Conservation (phyloP, 1,140 invertebrate genomes). For the Danaus plexippus region DNA sequence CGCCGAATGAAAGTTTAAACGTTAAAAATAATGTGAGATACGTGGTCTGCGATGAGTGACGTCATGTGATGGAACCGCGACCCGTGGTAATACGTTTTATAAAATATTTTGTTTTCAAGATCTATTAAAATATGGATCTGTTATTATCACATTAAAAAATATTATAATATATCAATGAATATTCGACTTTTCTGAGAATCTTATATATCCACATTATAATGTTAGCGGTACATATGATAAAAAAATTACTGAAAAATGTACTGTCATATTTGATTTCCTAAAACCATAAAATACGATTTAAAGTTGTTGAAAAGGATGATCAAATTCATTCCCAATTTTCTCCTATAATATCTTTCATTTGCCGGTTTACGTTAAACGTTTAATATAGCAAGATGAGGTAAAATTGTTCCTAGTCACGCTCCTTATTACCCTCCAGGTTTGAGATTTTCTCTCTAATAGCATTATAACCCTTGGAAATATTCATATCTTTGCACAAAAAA, state of each 20-base stretch:
- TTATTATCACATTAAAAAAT: too few relatives aligned
- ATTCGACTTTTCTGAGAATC: too few relatives aligned
- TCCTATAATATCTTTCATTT: conserved; percentile 16
- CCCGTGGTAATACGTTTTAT: too few relatives aligned
- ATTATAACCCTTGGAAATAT: conserved; percentile 54
- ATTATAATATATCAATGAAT: too few relatives aligned
- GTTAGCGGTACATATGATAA: too few relatives aligned
- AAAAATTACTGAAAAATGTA: too few relatives aligned
- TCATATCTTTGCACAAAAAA: conserved; percentile 40
- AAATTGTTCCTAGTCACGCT: conserved; percentile 55
- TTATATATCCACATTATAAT: too few relatives aligned
- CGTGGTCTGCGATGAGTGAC: conserved; percentile 28
- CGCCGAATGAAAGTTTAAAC: conserved; percentile 53
- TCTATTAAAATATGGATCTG: too few relatives aligned
- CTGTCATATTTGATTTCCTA: too few relatives aligned
- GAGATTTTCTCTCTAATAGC: conserved; percentile 58
- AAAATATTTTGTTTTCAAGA: too few relatives aligned
- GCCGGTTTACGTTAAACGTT: conserved; percentile 28
- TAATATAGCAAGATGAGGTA: conserved; percentile 48
- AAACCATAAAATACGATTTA: too few relatives aligned
- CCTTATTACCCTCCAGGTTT: conserved; percentile 51
- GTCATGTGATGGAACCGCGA: conserved; percentile 15
- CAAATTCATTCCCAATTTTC: conserved; percentile 9
- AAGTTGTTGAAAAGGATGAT: not conserved
- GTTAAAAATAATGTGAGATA: conserved; percentile 40